A percentile compares a stretch with the other conserved stretches of the same genome.
Evolutionary conservation across 2,797 vertebrate species (phyloP).

Genomic region (Channa striata): DNA sequence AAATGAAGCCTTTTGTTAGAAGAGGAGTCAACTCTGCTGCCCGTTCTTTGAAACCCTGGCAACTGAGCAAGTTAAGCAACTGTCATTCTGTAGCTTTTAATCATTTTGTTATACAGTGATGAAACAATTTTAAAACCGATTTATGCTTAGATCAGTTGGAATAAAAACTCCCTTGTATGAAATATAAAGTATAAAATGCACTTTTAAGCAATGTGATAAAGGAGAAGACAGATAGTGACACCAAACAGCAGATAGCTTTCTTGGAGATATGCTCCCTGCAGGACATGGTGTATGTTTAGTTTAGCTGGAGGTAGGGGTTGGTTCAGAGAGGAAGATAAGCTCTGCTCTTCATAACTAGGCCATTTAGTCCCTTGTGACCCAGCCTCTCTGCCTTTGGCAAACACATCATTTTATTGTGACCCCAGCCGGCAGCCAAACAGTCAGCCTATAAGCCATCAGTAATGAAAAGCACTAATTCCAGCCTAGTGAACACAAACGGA

Average conservation of each 20-base stretch:
- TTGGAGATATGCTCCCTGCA: constrained; percentile 48
- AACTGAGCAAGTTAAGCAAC: constrained; percentile 40
- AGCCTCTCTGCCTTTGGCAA: constrained; percentile 81
- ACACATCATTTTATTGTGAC: constrained; percentile 84
- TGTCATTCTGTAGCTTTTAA: constrained; percentile 35
- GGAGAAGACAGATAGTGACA: constrained; percentile 38
- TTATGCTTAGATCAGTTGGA: constrained; percentile 23
- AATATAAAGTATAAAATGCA: constrained; percentile 24
- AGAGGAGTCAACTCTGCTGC: constrained; percentile 9
- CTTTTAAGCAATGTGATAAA: constrained; percentile 57
- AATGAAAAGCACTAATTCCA: constrained; percentile 86
- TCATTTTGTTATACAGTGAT: constrained; percentile 40
- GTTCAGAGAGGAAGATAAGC: constrained; percentile 81
- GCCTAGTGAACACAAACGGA: constrained; percentile 68
- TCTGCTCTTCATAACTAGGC: constrained; percentile 83
- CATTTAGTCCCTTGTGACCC: constrained; percentile 82
- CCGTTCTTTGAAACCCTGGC: constrained; percentile 37
- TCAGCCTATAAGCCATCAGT: constrained; percentile 77
- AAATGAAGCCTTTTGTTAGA: constrained; percentile 13
- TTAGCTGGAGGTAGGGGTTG: constrained; percentile 69
- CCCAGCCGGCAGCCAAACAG: constrained; percentile 78
- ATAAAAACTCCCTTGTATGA: constrained; percentile 15
- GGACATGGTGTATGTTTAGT: constrained; percentile 64
- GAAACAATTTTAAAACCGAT: constrained; percentile 15
- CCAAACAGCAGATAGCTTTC: constrained; percentile 51